Percentiles rank a stretch among this genome's conserved stretches.
Conservation (phyloP, 1,140 invertebrate species). For the Drosophila micromelanica region DNA sequence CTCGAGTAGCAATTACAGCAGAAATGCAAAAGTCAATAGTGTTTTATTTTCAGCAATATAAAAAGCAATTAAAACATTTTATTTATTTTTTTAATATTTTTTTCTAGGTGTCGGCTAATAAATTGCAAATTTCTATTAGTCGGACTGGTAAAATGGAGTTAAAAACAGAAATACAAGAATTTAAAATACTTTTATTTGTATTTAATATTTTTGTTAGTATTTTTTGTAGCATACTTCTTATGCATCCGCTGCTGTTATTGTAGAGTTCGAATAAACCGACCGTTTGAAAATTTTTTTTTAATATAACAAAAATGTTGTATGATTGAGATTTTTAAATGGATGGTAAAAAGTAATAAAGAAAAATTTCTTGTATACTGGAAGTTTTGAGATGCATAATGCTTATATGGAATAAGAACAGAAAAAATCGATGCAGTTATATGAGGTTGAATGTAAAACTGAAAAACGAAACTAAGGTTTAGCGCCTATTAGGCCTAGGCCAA, state of each 20-base stretch:
- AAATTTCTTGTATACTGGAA: slow-evolving; percentile 32
- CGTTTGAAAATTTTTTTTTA: not conserved
- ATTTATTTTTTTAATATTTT: no score
- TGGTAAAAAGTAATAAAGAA: slow-evolving; percentile 2
- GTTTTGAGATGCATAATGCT: slow-evolving; percentile 37
- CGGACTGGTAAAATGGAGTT: not conserved
- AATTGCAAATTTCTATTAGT: not conserved
- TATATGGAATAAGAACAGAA: slow-evolving; percentile 29
- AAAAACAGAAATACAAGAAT: not conserved
- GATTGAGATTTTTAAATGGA: not conserved
- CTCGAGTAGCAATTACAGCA: slow-evolving; percentile 27
- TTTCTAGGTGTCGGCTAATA: no score
- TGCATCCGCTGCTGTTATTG: slow-evolving; percentile 5
- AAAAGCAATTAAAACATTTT: not conserved
- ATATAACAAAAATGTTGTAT: slow-evolving; percentile 4
- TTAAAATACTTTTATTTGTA: not conserved
- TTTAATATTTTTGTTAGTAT: not conserved
- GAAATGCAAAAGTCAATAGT: slow-evolving; percentile 2
- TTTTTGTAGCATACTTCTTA: not conserved
- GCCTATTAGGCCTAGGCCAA: slow-evolving; percentile 37
- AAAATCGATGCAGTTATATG: slow-evolving; percentile 44
- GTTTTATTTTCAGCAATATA: not conserved
- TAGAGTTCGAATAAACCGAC: not conserved
- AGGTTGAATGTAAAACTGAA: slow-evolving; percentile 19
- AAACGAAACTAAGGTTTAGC: slow-evolving; percentile 31